Evolutionary conservation across 2,113 vertebrate genomes (phyloP).

Genomic region (Epinephelus fuscoguttatus): DNA sequence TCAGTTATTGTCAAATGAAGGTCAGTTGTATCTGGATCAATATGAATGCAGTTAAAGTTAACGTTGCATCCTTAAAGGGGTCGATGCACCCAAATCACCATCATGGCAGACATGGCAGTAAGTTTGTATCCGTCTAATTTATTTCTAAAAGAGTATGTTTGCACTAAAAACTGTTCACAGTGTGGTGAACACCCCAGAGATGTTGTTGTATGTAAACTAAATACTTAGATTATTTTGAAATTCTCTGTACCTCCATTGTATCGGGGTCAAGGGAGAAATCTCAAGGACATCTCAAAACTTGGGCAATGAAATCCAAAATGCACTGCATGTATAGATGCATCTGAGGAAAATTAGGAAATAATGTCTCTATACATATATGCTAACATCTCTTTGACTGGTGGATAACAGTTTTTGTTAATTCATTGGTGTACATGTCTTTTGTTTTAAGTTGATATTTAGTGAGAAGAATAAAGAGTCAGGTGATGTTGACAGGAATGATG

Average conservation of each 20-base stretch:
- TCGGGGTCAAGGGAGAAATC: not conserved
- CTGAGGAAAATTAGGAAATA: not conserved
- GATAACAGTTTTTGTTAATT: not conserved
- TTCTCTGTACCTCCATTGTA: not conserved
- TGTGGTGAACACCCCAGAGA: not conserved
- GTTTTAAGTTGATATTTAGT: not conserved
- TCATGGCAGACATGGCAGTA: not conserved
- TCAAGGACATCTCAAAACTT: not conserved
- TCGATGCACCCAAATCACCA: not conserved
- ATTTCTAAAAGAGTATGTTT: not conserved
- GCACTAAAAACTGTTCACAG: not conserved
- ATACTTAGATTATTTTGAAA: not conserved
- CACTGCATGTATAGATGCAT: not conserved
- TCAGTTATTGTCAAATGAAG: not conserved
- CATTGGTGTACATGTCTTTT: not conserved
- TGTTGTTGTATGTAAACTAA: not conserved
- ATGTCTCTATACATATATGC: not conserved
- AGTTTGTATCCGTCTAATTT: not conserved
- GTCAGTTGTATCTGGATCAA: constrained; percentile 2
- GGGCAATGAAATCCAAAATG: not conserved
- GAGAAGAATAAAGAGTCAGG: not conserved
- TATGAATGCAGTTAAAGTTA: not conserved
- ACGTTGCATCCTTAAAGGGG: too few relatives aligned
- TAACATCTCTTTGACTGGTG: not conserved
- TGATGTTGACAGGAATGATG: not conserved